These are phyloP conservation scores for Trematocara stigmaticum DNA, from an alignment of 2,113 vertebrate species.

Conservation along the genomic window DNA sequence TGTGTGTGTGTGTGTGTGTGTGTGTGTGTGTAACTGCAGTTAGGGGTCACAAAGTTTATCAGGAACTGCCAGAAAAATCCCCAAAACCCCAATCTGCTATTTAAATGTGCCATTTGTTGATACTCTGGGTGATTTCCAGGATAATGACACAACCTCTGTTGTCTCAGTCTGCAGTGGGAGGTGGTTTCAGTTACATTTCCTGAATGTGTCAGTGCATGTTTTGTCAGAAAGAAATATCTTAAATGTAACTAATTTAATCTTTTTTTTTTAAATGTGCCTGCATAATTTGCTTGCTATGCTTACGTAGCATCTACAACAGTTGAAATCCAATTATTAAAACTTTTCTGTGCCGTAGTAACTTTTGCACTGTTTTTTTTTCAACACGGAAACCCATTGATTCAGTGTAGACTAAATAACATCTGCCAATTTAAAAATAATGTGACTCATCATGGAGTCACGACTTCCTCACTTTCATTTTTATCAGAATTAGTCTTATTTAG, in stretches of 20 bases:
- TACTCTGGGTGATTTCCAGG: background rate
- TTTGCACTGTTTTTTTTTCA: fast-evolving
- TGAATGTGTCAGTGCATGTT: background rate
- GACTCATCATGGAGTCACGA: too few species aligned
- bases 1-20: background rate
- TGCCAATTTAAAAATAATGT: background rate
- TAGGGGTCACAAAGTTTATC: background rate
- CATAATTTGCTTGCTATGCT: background rate
- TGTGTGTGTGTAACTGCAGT: background rate
- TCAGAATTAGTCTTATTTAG: background rate
- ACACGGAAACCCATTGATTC: background rate
- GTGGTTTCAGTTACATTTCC: background rate
- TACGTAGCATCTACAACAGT: fast-evolving
- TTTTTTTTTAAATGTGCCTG: background rate
- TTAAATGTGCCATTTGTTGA: background rate
- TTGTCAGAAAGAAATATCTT: background rate
- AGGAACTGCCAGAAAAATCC: background rate
- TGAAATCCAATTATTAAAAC: background rate
- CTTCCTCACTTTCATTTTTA: background rate
- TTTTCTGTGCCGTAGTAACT: background rate
- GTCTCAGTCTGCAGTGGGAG: background rate
- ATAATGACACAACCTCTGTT: background rate
- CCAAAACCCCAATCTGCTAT: background rate
- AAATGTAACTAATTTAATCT: background rate
- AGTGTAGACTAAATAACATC: background rate